Evolutionary conservation across 2,888 invertebrate species (phyloP).

Genomic region (Perizoma affinitatum): DNA sequence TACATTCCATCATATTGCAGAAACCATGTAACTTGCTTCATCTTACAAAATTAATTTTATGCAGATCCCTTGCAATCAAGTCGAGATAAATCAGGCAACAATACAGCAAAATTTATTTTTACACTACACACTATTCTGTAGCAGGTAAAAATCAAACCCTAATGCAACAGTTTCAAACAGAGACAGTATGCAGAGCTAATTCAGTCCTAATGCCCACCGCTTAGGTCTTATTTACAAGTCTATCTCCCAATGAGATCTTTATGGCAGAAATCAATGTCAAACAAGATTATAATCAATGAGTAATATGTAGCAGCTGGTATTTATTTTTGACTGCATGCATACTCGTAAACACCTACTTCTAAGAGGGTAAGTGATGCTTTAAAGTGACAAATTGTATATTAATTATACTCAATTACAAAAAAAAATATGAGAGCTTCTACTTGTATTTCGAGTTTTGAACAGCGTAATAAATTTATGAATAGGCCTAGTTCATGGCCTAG

Average conservation of each 20-base stretch:
- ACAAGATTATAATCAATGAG: constrained; percentile 36
- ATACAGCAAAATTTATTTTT: too few relatives aligned
- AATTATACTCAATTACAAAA: not conserved
- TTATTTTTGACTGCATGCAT: constrained; percentile 30
- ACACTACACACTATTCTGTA: too few relatives aligned
- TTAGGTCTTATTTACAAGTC: constrained; percentile 12
- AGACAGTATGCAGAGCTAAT: constrained; percentile 6
- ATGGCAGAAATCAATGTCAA: constrained; percentile 39
- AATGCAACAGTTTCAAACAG: not conserved
- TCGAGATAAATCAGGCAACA: too few relatives aligned
- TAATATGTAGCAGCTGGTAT: constrained; percentile 40
- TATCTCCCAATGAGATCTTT: constrained; percentile 36
- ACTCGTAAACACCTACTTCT: not conserved
- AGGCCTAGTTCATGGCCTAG: too few relatives aligned
- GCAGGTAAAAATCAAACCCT: not conserved
- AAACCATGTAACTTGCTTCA: too few relatives aligned
- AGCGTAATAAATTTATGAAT: too few relatives aligned
- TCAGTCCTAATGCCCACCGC: constrained; percentile 8
- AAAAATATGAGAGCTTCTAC: too few relatives aligned
- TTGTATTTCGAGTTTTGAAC: too few relatives aligned
- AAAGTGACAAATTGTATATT: not conserved
- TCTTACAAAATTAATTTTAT: too few relatives aligned
- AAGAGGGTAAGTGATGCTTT: not conserved
- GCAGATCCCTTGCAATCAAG: too few relatives aligned
- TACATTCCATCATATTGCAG: too few relatives aligned